Conservation (phyloP, 2,888 invertebrate genomes). For the Tipula confusa region DNA sequence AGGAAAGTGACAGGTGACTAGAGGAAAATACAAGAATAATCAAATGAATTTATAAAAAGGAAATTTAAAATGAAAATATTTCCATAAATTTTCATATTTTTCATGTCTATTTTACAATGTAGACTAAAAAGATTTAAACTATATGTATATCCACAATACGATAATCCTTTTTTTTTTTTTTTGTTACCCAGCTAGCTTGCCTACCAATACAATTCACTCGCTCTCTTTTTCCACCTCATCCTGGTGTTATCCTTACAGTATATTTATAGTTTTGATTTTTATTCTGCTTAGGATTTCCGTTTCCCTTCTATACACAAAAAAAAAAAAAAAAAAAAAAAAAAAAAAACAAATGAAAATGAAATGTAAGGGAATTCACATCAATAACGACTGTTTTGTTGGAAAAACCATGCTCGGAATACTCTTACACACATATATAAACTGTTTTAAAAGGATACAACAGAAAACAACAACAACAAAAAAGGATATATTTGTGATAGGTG, state of each 20-base stretch:
- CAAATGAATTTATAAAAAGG: constrained; percentile 5
- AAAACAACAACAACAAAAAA: not conserved
- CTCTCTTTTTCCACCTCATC: not conserved
- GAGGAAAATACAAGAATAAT: not conserved
- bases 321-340: not conserved
- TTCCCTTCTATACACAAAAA: not conserved
- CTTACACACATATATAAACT: not conserved
- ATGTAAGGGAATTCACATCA: not conserved
- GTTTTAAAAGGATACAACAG: not conserved
- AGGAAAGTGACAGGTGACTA: not conserved
- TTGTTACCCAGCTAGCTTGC: not conserved
- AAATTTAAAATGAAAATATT: constrained; percentile 13
- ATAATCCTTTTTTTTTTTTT: not conserved
- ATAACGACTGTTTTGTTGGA: not conserved
- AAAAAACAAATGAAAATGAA: not conserved
- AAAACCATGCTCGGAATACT: not conserved
- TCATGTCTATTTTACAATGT: not conserved
- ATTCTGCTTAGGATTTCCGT: not conserved
- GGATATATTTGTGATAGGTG: constrained; percentile 20
- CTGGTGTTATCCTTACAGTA: not conserved
- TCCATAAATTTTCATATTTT: not conserved
- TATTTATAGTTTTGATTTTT: constrained; percentile 4
- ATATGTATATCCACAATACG: not conserved
- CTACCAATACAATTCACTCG: not conserved
- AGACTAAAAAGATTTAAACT: not conserved